phyloP scores from a whole-genome alignment of 2,888 invertebrate species.

The Phortica okadai region DNA sequence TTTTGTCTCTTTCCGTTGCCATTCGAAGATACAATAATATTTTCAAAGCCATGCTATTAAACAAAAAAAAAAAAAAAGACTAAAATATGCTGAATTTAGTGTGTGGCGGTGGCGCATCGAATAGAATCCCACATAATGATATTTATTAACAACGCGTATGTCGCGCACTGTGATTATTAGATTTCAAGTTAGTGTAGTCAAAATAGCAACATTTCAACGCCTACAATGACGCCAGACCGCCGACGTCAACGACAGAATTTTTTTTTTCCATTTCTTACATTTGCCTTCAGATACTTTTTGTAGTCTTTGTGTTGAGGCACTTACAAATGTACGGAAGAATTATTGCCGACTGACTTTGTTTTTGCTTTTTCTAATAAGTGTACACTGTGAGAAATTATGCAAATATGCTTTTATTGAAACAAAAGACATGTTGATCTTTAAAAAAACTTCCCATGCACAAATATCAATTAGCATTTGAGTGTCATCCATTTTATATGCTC shows the following conservation, averaged over 20 bases:
- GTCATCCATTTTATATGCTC: conserved; percentile 12
- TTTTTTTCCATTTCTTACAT: conserved; percentile 11
- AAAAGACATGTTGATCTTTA: not conserved
- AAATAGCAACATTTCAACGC: conserved; percentile 58
- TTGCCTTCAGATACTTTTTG: not conserved
- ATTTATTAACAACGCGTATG: conserved; percentile 42
- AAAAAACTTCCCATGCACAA: conserved; percentile 2
- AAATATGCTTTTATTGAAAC: not conserved
- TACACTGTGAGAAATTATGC: conserved; percentile 65
- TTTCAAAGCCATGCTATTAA: conserved; percentile 27
- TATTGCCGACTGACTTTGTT: conserved; percentile 63
- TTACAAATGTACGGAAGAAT: conserved; percentile 66
- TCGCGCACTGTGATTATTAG: conserved; percentile 10
- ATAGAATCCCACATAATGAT: conserved; percentile 68
- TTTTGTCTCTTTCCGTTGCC: conserved; percentile 16
- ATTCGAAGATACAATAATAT: conserved; percentile 1
- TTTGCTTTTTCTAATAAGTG: conserved; percentile 58
- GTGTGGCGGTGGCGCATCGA: conserved; percentile 29
- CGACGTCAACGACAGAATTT: conserved; percentile 41
- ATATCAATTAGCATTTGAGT: conserved; percentile 23
- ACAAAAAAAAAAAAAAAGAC: conserved; percentile 52
- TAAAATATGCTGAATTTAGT: conserved; percentile 71
- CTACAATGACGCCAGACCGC: conserved; percentile 63
- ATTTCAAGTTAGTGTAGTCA: conserved; percentile 35
- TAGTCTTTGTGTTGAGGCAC: conserved; percentile 22